These are phyloP conservation scores for Eumacrocentrus americanus DNA, from an alignment of 2,888 invertebrate species.

Conservation along the genomic window DNA sequence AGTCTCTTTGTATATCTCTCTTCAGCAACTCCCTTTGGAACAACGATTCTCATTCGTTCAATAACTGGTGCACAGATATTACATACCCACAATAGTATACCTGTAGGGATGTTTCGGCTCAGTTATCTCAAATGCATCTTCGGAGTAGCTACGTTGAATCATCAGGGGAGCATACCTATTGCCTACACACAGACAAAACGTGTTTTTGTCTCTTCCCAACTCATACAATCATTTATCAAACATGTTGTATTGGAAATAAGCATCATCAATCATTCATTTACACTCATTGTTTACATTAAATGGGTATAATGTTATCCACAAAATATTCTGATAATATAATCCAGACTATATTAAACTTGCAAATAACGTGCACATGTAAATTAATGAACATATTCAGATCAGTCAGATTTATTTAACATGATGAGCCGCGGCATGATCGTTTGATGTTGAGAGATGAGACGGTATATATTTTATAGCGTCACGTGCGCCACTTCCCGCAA, in stretches of 20 bases:
- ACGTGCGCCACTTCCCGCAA: constrained; percentile 42
- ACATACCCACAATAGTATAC: background rate
- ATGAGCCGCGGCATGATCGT: background rate
- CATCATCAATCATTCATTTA: no score
- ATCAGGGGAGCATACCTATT: no score
- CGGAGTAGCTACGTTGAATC: no score
- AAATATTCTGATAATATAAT: no score
- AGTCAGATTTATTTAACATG: background rate
- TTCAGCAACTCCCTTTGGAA: background rate
- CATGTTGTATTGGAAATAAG: no score
- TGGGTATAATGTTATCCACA: no score
- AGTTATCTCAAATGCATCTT: no score
- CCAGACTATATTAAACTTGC: background rate
- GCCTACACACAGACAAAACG: no score
- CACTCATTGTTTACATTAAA: no score
- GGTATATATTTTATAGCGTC: constrained; percentile 36
- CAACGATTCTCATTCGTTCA: constrained; percentile 14
- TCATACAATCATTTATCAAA: no score
- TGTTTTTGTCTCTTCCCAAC: no score
- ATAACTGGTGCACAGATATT: no score
- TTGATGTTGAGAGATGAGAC: constrained; percentile 28
- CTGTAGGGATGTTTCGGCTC: background rate
- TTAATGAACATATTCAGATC: background rate
- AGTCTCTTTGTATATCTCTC: constrained; percentile 7
- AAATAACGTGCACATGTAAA: background rate